A percentile compares a stretch with the other conserved stretches of the same genome.
Evolutionary conservation across 2,797 vertebrate species (phyloP).

Genomic region (Mionectes olivaceus): DNA sequence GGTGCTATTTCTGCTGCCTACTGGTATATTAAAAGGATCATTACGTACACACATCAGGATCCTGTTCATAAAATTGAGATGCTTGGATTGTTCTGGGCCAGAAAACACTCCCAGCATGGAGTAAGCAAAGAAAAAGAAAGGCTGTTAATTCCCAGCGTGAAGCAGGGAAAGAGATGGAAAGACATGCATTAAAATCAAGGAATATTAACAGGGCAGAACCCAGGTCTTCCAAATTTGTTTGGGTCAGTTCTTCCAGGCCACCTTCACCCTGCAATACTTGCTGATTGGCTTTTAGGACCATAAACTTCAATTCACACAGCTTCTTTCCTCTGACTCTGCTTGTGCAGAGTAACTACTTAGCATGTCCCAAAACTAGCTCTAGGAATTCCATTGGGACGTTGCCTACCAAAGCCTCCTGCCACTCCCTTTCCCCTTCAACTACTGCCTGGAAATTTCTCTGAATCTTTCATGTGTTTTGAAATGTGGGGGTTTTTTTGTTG

Average conservation of each 20-base stretch:
- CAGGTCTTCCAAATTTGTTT: neutral
- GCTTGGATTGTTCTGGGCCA: conserved; percentile 29
- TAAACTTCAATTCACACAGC: neutral
- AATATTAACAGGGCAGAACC: neutral
- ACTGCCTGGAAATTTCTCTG: neutral
- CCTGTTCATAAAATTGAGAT: conserved; percentile 64
- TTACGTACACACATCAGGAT: conserved; percentile 59
- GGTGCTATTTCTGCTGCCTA: conserved; percentile 61
- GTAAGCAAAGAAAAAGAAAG: neutral
- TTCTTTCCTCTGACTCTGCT: neutral
- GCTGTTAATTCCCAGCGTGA: conserved; percentile 10
- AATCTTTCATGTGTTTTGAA: neutral
- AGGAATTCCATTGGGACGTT: accelerated
- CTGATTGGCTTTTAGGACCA: neutral
- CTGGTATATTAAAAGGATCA: conserved; percentile 62
- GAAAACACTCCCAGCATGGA: conserved; percentile 34
- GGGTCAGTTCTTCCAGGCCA: neutral
- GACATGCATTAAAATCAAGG: neutral
- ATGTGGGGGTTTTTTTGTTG: too few species aligned
- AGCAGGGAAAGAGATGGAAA: neutral
- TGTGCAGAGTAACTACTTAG: neutral
- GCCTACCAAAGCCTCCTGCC: neutral
- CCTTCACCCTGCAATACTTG: neutral
- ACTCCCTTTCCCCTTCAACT: neutral
- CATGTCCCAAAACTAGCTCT: neutral